Evolutionary conservation across 1,140 invertebrate species (phyloP).

Genomic region (Lineus longissimus): DNA sequence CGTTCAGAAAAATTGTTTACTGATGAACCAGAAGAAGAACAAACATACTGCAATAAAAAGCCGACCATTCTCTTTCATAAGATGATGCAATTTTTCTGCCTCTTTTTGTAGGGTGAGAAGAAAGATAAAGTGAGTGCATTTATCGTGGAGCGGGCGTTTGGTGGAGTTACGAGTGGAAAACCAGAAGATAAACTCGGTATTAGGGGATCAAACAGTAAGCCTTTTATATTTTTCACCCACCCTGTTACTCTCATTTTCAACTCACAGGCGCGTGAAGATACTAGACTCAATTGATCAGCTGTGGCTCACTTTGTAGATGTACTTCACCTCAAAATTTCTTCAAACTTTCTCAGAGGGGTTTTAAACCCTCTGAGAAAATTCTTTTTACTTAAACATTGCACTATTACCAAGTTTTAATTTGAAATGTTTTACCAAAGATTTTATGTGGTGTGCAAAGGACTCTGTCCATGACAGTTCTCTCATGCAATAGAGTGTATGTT

Average conservation of each 20-base stretch:
- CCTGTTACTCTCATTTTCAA: too few relatives aligned
- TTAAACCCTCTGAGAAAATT: too few relatives aligned
- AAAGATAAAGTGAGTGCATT: slow-evolving; percentile 81
- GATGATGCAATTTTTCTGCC: neutral
- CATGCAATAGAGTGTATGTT: too few relatives aligned
- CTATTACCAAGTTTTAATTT: too few relatives aligned
- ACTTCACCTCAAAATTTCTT: neutral
- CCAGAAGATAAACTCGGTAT: slow-evolving; percentile 99
- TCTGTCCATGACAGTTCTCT: too few relatives aligned
- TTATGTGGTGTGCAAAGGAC: too few relatives aligned
- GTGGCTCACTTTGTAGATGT: neutral
- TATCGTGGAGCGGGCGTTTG: slow-evolving; percentile 92
- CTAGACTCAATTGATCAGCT: neutral
- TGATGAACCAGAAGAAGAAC: too few relatives aligned
- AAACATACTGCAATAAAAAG: too few relatives aligned
- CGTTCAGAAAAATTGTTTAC: too few relatives aligned
- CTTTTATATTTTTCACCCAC: too few relatives aligned
- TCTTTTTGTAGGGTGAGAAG: slow-evolving; percentile 37
- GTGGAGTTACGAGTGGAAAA: slow-evolving; percentile 83
- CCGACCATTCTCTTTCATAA: neutral
- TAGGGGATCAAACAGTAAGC: slow-evolving; percentile 84
- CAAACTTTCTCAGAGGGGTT: neutral
- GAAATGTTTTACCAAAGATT: too few relatives aligned
- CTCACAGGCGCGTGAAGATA: neutral
- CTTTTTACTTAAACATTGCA: too few relatives aligned